Conservation (phyloP, 2,888 invertebrate genomes). For the Thecocarcelia acutangulata region DNA sequence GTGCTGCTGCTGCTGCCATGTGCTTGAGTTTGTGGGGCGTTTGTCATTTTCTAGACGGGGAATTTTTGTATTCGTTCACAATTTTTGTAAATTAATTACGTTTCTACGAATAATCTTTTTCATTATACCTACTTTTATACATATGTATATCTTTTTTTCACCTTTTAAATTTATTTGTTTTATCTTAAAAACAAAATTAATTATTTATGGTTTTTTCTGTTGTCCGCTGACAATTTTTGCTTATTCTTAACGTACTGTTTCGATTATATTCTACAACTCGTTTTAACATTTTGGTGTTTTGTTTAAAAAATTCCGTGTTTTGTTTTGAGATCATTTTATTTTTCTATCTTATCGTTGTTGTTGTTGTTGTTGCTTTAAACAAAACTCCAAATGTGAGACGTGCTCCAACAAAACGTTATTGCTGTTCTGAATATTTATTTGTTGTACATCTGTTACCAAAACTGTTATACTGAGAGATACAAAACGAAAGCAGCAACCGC, state of each 20-base stretch:
- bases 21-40: neutral
- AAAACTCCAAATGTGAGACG: constrained; percentile 34
- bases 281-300: constrained; percentile 14
- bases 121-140: too few species aligned
- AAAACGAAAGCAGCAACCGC: neutral
- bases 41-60: constrained; percentile 3
- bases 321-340: constrained; percentile 57
- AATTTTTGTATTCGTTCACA: neutral
- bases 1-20: neutral
- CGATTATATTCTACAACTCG: constrained; percentile 14
- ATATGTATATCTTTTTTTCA: too few species aligned
- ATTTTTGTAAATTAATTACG: neutral
- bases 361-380: constrained; percentile 47
- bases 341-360: neutral
- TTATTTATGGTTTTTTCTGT: neutral
- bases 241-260: constrained; percentile 26
- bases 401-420: constrained; percentile 8
- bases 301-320: constrained; percentile 44
- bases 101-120: too few species aligned
- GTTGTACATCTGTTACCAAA: constrained; percentile 46
- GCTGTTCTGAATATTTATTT: constrained; percentile 23
- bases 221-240: constrained; percentile 7
- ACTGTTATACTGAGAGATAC: constrained; percentile 23
- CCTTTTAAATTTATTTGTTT: neutral
- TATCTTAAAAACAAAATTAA: constrained; percentile 13